Base-by-base conservation (phyloP, 2,797 vertebrate genomes). In the Furcifer pardalis region DNA sequence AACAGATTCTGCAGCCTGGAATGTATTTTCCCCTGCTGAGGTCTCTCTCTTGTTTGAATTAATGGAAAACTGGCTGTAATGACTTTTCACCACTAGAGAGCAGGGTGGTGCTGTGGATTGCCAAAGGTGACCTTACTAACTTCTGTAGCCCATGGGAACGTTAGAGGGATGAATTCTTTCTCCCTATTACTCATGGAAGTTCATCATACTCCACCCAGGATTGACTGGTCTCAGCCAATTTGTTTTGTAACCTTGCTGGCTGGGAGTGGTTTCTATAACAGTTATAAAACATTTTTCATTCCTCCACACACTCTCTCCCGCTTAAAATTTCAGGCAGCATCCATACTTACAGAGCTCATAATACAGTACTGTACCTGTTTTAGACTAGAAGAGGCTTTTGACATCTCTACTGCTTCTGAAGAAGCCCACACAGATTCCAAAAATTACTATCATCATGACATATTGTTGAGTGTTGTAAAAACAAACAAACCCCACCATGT, bases 31-130 rank as follows among this genome's bases (percentile, higher is more conserved):
- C n/a, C n/a, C n/a, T n/a, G n/a, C n/a, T n/a, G n/a, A n/a, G n/a
- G n/a, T n/a, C n/a, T n/a, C n/a, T n/a, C n/a, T n/a, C n/a, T n/a
- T n/a, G n/a, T n/a, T n/a, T n/a, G 52, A 17, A 56, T 12, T 42
- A 13, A 84, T 87, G 79, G 23, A 46, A 81, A 90, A 32, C 12
- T 52, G 52, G 65, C 40, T 78, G 46, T 23, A 77, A 2, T 65
- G 78, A 19, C 37, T 42, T 79, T 85, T 46, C 84, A 86, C 84
- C 92, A 90, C 79, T 74, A 92, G 93, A 72, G 92, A 93, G 92
- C 87, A 88, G 84, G 65, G 87, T 40, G 2, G 13, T 13, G 77
- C 88, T 88, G 87, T 12, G 23, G 66, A 85, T 88, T 52, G 37
- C 35, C 30, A 8, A 32, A 1, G 0, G 32, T 2, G 1, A 1